Conservation (phyloP, 2,888 invertebrate species). For the Alloscopus bannaensis region DNA sequence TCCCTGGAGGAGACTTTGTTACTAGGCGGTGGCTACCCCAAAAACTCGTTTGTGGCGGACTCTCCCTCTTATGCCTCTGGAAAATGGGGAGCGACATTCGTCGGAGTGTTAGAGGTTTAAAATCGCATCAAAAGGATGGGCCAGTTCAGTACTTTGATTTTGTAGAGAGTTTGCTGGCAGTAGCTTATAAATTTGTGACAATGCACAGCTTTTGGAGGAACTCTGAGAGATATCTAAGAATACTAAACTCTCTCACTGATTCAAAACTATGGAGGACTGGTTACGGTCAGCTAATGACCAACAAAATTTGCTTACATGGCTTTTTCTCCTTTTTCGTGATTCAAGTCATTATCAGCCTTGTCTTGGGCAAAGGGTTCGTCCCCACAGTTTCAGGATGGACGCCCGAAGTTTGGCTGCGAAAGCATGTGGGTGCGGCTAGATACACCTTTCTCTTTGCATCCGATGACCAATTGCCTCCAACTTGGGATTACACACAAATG, state of each 20-base stretch:
- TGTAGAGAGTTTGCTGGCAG: constrained; percentile 9
- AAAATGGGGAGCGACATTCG: constrained; percentile 10
- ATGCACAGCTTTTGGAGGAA: constrained; percentile 46
- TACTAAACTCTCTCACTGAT: not conserved
- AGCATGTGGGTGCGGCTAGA: constrained; percentile 14
- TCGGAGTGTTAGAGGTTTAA: not conserved
- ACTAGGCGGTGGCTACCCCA: constrained; percentile 16
- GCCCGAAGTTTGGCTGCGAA: not conserved
- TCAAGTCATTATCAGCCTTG: constrained; percentile 9
- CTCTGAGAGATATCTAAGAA: constrained; percentile 7
- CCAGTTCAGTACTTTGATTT: too few relatives aligned
- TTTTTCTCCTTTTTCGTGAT: not conserved
- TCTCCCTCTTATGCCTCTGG: not conserved
- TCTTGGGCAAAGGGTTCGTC: constrained; percentile 18
- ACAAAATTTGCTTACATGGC: not conserved
- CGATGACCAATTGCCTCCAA: not conserved
- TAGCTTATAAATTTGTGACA: constrained; percentile 23
- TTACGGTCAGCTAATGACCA: not conserved
- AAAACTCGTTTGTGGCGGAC: constrained; percentile 16
- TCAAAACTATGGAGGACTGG: not conserved
- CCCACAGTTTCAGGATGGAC: constrained; percentile 8
- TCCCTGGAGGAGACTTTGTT: constrained; percentile 1
- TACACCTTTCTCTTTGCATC: constrained; percentile 19
- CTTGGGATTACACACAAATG: not conserved
- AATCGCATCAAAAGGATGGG: not conserved